These are phyloP conservation scores for Dasyornis broadbenti DNA, from an alignment of 2,113 vertebrate genomes.

Conservation along the genomic window DNA sequence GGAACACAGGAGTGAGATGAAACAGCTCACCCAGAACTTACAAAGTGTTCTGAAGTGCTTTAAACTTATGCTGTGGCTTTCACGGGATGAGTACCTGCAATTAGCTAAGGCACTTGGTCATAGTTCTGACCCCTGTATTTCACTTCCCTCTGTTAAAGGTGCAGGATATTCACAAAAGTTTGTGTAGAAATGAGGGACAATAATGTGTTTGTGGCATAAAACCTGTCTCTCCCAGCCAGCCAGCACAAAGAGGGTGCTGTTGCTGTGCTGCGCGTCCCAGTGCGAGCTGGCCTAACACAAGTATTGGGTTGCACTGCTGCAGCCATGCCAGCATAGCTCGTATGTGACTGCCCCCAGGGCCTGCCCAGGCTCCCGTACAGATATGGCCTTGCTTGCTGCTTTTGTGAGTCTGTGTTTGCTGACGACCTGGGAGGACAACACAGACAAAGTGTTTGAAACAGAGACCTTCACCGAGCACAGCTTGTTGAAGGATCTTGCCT, in stretches of 20 bases:
- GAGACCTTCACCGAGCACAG: not conserved
- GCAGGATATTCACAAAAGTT: not conserved
- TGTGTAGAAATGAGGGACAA: not conserved
- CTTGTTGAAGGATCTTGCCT: not conserved
- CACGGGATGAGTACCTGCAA: not conserved
- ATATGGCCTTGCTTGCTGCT: not conserved
- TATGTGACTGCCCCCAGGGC: rapidly evolving
- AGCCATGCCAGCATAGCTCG: not conserved
- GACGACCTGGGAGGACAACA: not conserved
- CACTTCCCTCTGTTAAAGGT: not conserved
- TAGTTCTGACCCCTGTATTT: not conserved
- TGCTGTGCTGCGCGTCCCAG: not conserved
- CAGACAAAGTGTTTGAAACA: not conserved
- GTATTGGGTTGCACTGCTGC: too few relatives aligned
- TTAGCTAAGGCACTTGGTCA: not conserved
- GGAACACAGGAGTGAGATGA: not conserved
- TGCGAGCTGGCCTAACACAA: not conserved
- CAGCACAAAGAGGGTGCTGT: rapidly evolving
- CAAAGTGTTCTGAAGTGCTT: not conserved
- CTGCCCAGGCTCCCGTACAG: not conserved
- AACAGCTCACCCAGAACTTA: not conserved
- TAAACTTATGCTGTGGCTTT: not conserved
- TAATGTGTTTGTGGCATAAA: not conserved
- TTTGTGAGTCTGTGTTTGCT: not conserved
- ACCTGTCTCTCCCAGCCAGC: not conserved